Conservation (phyloP, 2,888 invertebrate species). For the Zele albiditarsus region DNA sequence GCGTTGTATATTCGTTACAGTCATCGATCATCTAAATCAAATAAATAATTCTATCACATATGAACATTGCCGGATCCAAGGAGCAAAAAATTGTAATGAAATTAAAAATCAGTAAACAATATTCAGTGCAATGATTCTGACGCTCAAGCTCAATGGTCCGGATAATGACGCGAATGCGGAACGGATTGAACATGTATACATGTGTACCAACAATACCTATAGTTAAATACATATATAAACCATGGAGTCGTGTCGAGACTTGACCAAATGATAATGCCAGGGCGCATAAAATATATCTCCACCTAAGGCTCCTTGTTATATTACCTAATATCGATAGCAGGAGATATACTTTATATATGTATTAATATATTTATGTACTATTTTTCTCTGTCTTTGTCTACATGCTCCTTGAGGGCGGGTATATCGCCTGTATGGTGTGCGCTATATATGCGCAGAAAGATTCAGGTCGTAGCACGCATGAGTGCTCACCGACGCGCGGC, state of each 20-base stretch:
- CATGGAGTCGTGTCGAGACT: conserved; percentile 4
- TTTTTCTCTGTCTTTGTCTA: not conserved
- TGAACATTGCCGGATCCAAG: not conserved
- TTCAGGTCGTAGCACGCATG: conserved; percentile 70
- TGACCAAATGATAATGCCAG: conserved; percentile 24
- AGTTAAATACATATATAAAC: not conserved
- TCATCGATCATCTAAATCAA: not conserved
- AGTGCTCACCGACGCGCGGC: conserved; percentile 58
- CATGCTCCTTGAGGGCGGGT: conserved; percentile 34
- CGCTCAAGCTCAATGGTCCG: conserved; percentile 40
- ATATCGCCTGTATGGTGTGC: conserved; percentile 23
- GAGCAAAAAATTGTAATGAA: not conserved
- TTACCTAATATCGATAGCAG: conserved; percentile 32
- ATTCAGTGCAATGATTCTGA: conserved; percentile 11
- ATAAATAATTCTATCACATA: no score
- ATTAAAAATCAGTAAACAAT: conserved; percentile 26
- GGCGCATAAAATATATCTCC: conserved; percentile 19
- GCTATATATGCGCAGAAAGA: conserved; percentile 52
- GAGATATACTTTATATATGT: not conserved
- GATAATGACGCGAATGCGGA: conserved; percentile 47
- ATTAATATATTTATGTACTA: conserved; percentile 11
- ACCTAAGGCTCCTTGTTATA: conserved; percentile 35
- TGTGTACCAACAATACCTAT: not conserved
- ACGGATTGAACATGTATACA: conserved; percentile 24
- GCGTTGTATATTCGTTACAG: not conserved